Evolutionary conservation across 1,140 invertebrate species (phyloP), one percentile per base, ranked within the genome.

Genomic region (Anastrepha obliqua): DNA sequence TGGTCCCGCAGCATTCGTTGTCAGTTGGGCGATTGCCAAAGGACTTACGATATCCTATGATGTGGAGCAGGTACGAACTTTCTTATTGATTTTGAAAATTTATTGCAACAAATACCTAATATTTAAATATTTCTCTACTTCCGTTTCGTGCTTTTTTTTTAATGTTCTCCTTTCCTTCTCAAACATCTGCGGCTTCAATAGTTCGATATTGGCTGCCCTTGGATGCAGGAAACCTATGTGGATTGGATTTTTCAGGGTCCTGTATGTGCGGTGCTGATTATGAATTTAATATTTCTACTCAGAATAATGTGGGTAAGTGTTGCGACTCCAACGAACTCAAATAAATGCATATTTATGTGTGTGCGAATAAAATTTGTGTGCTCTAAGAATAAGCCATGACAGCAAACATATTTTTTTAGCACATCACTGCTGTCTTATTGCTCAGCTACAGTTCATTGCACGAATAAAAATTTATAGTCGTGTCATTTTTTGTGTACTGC

Each of bases 301-400:
- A 96, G 96, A 93, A 98, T 99, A 90, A 98, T 99, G 96, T 98
- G 97, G 97, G 97, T 97, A 90, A 95, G 96, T 89, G 42, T 88
- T 39, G 55, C 13, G 29, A 29, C 29, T 29, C 29, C 29, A 29
- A 29, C 29, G 29, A 1, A 29, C 29, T 29, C 29, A 29, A 29
- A 29, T 29, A 15, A n/a, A 42, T 39, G 3, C 42, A 6, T n/a
- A 74, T 3, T 13, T 74, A 74, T 51, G 13, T 6, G n/a, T 47
- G 1, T 74, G 20, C 2, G 5, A 20, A 29, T 29, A 29, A 29
- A 29, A 29, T 29, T 29, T 29, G 29, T 29, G 0, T 29, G 29
- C 1, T 29, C 29, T 29, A 29, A 29, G 29, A 29, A 29, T 29
- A 29, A 29, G 1, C 29, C 1, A 29, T 29, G 29, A 29, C 0